Evolutionary conservation across 2,113 vertebrate genomes (phyloP), one percentile per base, ranked within the genome.

Genomic region (Notechis scutatus): DNA sequence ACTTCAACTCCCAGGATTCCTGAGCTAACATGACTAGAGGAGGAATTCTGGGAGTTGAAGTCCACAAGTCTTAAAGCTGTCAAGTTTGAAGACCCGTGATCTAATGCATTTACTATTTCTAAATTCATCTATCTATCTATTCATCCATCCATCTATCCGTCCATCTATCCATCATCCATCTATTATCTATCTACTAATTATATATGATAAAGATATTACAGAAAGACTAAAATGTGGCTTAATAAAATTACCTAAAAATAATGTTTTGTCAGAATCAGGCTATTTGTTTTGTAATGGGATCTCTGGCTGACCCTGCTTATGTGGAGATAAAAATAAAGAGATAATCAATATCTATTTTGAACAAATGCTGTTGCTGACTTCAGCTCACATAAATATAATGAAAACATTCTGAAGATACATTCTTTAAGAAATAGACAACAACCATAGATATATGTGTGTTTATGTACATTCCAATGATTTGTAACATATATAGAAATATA

Each of bases 221-320:
- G 94, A 93, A 94, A 74, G 14, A 20, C 50, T 91, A 24, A 95
- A 96, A 92, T 93, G 92, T 69, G 92, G 94, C 91, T 87, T 64
- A 94, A n/a, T 39, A 92, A 87, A 87, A 39, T 26, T 92, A 87
- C 1, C n/a, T 45, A 93, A 86, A 95, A 81, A 95, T n/a, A 50
- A 0, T 88, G 12, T 55, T 50, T 56, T 92, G 42, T 20, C 50
- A 45, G 45, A 87, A 29, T 8, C 45, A 64, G 85, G 29, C 56
- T 45, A 61, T 92, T 87, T 1, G 29, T 52, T 92, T 64, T 92
- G 91, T 87, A 92, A 92, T 39, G 23, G 45, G 85, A 87, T 92
- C 45, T 54, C 57, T 39, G 54, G 29, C 85, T 92, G 56, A 64
- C 85, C 45, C 85, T 39, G 21, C 85, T 52, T 92, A 52, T 56